Conservation (phyloP, 2,113 vertebrate species). For the Ailuropoda melanoleuca region DNA sequence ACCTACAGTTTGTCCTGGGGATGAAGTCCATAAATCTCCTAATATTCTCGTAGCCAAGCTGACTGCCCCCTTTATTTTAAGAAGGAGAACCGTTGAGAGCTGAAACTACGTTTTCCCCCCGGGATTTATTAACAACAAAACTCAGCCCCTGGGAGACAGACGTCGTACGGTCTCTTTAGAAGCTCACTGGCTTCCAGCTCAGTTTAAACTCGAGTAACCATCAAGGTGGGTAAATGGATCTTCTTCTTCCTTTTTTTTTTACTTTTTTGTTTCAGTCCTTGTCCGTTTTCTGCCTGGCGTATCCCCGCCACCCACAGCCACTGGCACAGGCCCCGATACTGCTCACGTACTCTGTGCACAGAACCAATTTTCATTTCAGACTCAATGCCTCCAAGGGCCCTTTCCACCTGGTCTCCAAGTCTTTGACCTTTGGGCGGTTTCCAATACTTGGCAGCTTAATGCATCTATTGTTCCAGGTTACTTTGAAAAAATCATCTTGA, state of each 20-base stretch:
- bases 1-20: not conserved
- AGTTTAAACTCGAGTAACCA: not conserved
- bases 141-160: not conserved
- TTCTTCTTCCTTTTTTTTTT: not conserved
- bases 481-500: slow-evolving; percentile 25
- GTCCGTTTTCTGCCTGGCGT: not conserved
- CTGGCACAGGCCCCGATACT: not conserved
- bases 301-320: fast-evolving
- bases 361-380: not conserved
- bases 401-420: not conserved
- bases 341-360: fast-evolving
- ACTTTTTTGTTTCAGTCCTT: not conserved
- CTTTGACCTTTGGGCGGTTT: not conserved
- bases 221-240: not conserved
- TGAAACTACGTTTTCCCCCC: not conserved
- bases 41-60: not conserved
- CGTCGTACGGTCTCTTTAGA: not conserved
- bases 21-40: not conserved
- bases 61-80: not conserved
- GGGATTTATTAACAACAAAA: not conserved
- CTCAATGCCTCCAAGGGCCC: not conserved
- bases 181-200: not conserved
- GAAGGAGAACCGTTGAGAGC: not conserved
- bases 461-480: not conserved
- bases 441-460: not conserved